These are phyloP conservation scores for Microchirus variegatus DNA, from an alignment of 2,797 vertebrate species.

Conservation along the genomic window DNA sequence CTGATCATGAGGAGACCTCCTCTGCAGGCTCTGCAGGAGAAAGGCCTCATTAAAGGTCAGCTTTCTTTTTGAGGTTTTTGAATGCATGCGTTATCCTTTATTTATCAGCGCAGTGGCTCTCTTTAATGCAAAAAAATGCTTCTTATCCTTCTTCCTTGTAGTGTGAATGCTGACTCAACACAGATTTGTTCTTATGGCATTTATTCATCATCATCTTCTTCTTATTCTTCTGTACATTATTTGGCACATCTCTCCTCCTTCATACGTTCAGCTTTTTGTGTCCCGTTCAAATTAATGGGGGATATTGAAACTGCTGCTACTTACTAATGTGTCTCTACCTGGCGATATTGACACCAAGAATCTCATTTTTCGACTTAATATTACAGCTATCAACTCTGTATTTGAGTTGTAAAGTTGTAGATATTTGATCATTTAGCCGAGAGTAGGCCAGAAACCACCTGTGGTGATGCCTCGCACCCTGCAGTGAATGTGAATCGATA, in stretches of 20 bases:
- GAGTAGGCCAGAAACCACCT: conserved; percentile 42
- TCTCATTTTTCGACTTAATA: background rate
- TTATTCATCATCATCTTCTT: too few species aligned
- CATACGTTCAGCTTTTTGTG: too few species aligned
- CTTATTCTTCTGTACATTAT: too few species aligned
- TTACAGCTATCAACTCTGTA: background rate
- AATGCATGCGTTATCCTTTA: conserved; percentile 18
- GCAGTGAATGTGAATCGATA: conserved; percentile 20
- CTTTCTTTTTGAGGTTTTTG: conserved; percentile 25
- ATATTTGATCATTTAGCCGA: conserved; percentile 20
- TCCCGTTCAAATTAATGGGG: too few species aligned
- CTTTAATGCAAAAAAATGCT: background rate
- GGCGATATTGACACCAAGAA: too few species aligned
- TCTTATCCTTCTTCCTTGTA: background rate
- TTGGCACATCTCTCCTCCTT: too few species aligned
- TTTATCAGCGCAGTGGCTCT: conserved; percentile 1
- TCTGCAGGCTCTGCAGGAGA: conserved; percentile 90
- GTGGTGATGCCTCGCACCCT: conserved; percentile 31
- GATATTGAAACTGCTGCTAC: too few species aligned
- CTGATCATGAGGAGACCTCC: conserved; percentile 90
- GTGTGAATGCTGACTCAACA: too few species aligned
- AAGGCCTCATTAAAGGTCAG: conserved; percentile 90
- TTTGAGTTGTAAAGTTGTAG: conserved; percentile 12
- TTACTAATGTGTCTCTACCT: too few species aligned
- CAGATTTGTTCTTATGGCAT: too few species aligned